Base-by-base conservation (phyloP, 2,113 vertebrate species). In the Nannospalax galili region DNA sequence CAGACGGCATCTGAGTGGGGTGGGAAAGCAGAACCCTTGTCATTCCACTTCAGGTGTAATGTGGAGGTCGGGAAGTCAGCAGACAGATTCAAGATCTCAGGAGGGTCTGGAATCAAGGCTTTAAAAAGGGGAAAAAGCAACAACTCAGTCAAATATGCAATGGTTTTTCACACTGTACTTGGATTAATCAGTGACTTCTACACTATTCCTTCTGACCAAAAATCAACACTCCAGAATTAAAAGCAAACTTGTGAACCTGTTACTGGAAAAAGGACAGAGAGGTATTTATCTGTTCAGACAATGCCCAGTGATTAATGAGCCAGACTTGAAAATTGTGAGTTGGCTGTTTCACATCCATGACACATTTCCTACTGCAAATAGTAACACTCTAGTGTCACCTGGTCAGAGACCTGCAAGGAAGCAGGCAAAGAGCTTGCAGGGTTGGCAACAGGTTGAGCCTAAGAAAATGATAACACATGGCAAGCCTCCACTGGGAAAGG, bases 61-160 rank as follows among this genome's bases (percentile, higher is more conserved):
- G 95, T 95, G 37, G 98, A 98, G n/a, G 98, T 97, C 82, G 96
- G 52, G 94, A 98, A 98, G 78, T 98, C 97, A 88, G 98, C 96
- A 11, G 94, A 97, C 96, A 99, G 91, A 92, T 75, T 96, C 85
- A 98, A 89, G 93, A 98, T 98, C 48, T 10, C 97, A 4, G 98
- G 98, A 42, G 98, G 30, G 3, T 79, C 82, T 84, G 98, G 98
- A 97, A 98, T 84, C 69, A 98, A 97, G 19, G 95, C 98, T 99
- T 52, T 91, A 93, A 93, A 90, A 56, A 5, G 6, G 90, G 90
- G 48, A 3, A 85, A 62, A 92, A 93, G 87, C 86, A 15, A 95
- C 69, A 81, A 37, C 17, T 75, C 15, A 80, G 72, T 90, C 42
- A 93, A 91, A 52, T 15, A 37, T 72, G n/a, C 6, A 86, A 64